Base-by-base conservation (phyloP, 2,113 vertebrate species). In the Takifugu bimaculatus region DNA sequence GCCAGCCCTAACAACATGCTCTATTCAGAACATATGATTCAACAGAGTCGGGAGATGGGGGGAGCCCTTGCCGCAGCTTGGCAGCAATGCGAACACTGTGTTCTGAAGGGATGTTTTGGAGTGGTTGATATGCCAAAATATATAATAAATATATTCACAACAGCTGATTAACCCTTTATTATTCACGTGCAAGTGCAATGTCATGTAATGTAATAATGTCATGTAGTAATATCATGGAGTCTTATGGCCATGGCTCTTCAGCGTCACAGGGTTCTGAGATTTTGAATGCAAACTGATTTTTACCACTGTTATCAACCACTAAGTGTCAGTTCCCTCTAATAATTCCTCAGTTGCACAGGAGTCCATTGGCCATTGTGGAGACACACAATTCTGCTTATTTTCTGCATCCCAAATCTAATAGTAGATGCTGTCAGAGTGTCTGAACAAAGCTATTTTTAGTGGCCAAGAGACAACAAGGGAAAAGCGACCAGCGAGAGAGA, bases 21-120 rank as follows among this genome's bases (percentile, higher is more conserved):
- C 56, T 29, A 65, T 70, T 67, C 56, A 66, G 70, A 78, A 86
- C 83, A 88, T 73, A 86, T 80, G 83, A 89, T 90, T 80, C 87
- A 92, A 90, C 82, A 86, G 63, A 93, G 92, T 87, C 89, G 87
- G 59, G 75, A 69, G 68, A 68, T 63, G 4, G 64, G 92, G 92
- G 84, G 83, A 89, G 84, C 77, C 81, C 88, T 70, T 63, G 85
- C 88, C 65, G 61, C 57, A 54, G 57, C 62, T 57, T 29, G 56
- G 56, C 65, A 59, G 58, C 59, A 50, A 48, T 28, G 61, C 48
- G 25, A 44, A 32, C 49, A 44, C 54, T 39, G 60, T 42, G 50
- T 51, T 52, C 25, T 57, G 27, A 44, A 28, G 29, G 58, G 32
- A 20, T 47, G 29, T 59, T 50, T 39, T 39, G 35, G 42, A 70